Conservation (phyloP, 2,888 invertebrate species). For the Ormyrus pomaceus region DNA sequence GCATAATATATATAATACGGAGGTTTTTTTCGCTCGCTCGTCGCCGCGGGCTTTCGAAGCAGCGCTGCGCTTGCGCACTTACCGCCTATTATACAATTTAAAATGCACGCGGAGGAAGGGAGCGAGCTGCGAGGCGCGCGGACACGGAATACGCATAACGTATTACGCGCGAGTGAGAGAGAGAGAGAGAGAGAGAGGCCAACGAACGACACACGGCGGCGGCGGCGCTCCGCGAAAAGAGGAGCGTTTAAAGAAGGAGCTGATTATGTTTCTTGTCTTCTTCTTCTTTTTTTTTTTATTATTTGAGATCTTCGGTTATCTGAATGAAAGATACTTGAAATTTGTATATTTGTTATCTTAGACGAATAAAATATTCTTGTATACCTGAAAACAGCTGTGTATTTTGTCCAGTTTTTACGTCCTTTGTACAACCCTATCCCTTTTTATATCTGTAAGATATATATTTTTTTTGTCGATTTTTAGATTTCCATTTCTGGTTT, state of each 20-base stretch:
- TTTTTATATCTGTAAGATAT: background rate
- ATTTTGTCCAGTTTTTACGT: conserved; percentile 10
- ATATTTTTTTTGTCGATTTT: too few species aligned
- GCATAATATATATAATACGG: conserved; percentile 17
- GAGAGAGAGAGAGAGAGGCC: background rate
- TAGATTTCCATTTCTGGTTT: background rate
- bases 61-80: background rate
- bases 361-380: conserved; percentile 76
- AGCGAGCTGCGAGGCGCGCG: background rate
- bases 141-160: conserved; percentile 39
- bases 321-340: conserved; percentile 62
- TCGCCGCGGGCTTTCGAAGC: conserved; percentile 17
- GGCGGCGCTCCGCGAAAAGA: conserved; percentile 10
- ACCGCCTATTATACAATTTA: conserved; percentile 48
- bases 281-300: conserved; percentile 28
- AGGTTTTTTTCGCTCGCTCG: conserved; percentile 12
- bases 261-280: conserved; percentile 1
- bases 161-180: conserved; percentile 16
- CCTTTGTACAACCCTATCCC: background rate
- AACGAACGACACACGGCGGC: conserved; percentile 18
- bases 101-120: conserved; percentile 50
- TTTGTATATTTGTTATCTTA: conserved; percentile 76
- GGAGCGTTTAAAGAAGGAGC: background rate
- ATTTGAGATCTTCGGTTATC: conserved; percentile 67
- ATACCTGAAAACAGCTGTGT: conserved; percentile 66